Base-by-base conservation (phyloP, 2,113 vertebrate species). In the Prolemur simus region DNA sequence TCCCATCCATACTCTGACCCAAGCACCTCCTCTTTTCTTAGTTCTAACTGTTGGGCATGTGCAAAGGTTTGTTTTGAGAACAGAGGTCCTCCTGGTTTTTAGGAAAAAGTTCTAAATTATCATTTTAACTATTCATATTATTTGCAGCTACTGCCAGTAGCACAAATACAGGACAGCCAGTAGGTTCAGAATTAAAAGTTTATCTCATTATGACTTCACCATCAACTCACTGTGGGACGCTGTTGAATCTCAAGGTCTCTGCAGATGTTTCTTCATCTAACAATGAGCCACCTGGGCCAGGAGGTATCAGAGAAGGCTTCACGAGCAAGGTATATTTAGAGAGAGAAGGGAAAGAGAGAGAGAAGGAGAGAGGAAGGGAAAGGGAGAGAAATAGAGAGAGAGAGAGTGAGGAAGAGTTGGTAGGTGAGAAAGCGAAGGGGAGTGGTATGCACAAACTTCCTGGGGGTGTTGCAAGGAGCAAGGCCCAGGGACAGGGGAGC, bases 381-480 rank as follows among this genome's bases (percentile, higher is more conserved):
- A n/a, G 0, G 60, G 12, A 54, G 27, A 37, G 27, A 27, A 21
- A 64, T 6, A 47, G 3, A 78, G 3, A 42, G 49, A 83, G 4
- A 85, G 32, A 52, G 21, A 76, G 27, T 74, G 10, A 32, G n/a
- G 42, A 32, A 42, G 37, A 52, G 25, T 20, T 58, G n/a, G 56
- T 1, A 78, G 47, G 47, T 5, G n/a, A 60, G 14, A 49, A 45
- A 5, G 5, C 9, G 8, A 18, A 11, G 23, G 3, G 18, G 34
- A 29, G 25, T 1, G 2, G 4, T 13, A 2, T 18, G 29, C 15
- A 21, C 4, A 20, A 0, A 47, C 8, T 14, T 68, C 29, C 14
- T n/a, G 29, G 25, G 52, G 17, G 9, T 12, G 11, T 15, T 60
- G 34, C 83, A 20, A 8, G 37, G 29, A 52, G 3, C 18, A 45